Conservation (phyloP, 2,888 invertebrate species). For the Pseudoips prasinana region DNA sequence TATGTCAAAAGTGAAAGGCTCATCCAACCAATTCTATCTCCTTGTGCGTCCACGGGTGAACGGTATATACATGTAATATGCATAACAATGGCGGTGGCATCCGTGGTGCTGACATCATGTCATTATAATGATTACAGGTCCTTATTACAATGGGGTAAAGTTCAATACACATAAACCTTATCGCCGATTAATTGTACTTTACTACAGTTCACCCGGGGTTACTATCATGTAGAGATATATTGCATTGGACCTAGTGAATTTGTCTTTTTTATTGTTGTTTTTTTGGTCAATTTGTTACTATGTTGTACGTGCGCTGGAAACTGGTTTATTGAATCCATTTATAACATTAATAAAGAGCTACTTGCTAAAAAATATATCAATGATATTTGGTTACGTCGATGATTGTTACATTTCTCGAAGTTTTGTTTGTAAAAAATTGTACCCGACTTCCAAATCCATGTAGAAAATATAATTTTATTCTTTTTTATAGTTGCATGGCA, state of each 20-base stretch:
- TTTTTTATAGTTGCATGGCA: too few relatives aligned
- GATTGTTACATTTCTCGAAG: too few relatives aligned
- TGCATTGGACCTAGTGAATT: constrained; percentile 13
- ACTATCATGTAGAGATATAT: constrained; percentile 4
- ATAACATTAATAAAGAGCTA: too few relatives aligned
- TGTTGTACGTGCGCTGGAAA: constrained; percentile 7
- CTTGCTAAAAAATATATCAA: too few relatives aligned
- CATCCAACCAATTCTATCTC: constrained; percentile 21
- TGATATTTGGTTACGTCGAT: too few relatives aligned
- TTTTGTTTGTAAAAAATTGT: too few relatives aligned
- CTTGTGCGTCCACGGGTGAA: constrained; percentile 18
- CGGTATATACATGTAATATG: constrained; percentile 35
- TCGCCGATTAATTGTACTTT: constrained; percentile 19
- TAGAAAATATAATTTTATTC: too few relatives aligned
- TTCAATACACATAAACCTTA: constrained; percentile 14
- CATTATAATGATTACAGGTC: constrained; percentile 24
- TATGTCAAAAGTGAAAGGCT: neutral
- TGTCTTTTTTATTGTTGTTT: constrained; percentile 12
- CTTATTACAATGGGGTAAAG: constrained; percentile 18
- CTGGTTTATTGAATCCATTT: too few relatives aligned
- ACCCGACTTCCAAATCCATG: too few relatives aligned
- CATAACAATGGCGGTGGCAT: constrained; percentile 33
- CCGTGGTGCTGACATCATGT: constrained; percentile 27
- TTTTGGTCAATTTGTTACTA: constrained; percentile 11
- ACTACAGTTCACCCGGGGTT: constrained; percentile 13